Base-by-base conservation (phyloP, 1,140 invertebrate genomes). In the Penaeus indicus region DNA sequence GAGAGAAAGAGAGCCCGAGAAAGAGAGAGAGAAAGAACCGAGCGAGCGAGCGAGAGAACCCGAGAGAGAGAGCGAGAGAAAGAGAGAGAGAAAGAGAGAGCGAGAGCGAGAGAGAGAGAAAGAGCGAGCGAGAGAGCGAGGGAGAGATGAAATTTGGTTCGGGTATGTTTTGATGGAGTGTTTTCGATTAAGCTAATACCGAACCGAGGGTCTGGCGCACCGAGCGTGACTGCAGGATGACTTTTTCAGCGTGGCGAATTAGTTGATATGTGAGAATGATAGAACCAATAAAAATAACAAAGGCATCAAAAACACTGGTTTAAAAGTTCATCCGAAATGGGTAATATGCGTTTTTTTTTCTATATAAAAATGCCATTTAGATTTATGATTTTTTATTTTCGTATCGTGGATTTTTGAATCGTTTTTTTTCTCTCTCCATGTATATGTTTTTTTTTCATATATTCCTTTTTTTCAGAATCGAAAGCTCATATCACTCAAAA, bases 221-320 rank as follows among this genome's bases (percentile, higher is more conserved):
- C 11, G 62, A 61, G 78, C 86, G 79, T 87, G 79, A 87, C 86
- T 78, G 54, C 79, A 61, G 60, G 67, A 42, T 75, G 67, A 62
- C 60, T 83, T 83, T 84, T 86, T 86, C 85, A 79, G 75, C 80
- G 85, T 86, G 85, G 85, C 85, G 85, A 88, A 78, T 83, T 83
- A 88, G 79, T 88, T 88, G 86, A 83, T 83, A 88, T 88, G 86
- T 88, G 86, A 88, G 86, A 88, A 83, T 88, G 86, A 88, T 84
- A 81, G 77, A 82, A 47, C 86, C 81, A 77, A 88, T 88, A 88
- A 79, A 88, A 88, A 88, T 81, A 88, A 88, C 79, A 83, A 88
- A 77, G 80, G 80, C 86, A 75, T 75, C 69, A 80, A 86, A 86
- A 86, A 86, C 85, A 81, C 63, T 62, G 79, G 78, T 86, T 79